Percentiles rank a stretch among this genome's conserved stretches.
These are phyloP conservation scores for Pachypsylla venusta DNA, from an alignment of 1,140 invertebrate genomes.

Conservation along the genomic window DNA sequence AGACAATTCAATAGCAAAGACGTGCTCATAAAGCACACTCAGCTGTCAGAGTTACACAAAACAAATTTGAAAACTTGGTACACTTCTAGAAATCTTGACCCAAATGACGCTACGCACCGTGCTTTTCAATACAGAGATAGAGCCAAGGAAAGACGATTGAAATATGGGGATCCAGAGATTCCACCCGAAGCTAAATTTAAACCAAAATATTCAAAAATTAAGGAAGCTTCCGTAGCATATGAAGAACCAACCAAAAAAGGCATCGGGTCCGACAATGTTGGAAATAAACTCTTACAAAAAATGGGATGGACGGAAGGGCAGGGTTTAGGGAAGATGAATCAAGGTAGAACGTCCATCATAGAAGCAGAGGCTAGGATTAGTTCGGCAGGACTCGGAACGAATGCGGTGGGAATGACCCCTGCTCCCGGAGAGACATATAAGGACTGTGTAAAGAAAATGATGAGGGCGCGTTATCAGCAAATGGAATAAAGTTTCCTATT, in stretches of 20 bases:
- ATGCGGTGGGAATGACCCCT: constrained; percentile 52
- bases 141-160: constrained; percentile 85
- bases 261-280: constrained; percentile 77
- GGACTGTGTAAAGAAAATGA: constrained; percentile 82
- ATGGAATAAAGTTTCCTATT: too few species aligned
- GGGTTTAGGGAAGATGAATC: constrained; percentile 81
- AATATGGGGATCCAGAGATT: constrained; percentile 78
- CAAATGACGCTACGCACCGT: constrained; percentile 36
- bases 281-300: constrained; percentile 86
- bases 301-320: constrained; percentile 98
- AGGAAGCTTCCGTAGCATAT: constrained; percentile 37
- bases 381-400: constrained; percentile 58
- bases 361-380: constrained; percentile 51
- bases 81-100: constrained; percentile 37
- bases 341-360: constrained; percentile 85
- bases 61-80: constrained; percentile 67
- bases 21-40: constrained; percentile 75
- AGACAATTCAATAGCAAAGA: constrained; percentile 83
- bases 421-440: constrained; percentile 73
- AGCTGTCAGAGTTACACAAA: constrained; percentile 89
- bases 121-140: constrained; percentile 72
- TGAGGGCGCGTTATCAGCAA: constrained; percentile 69
- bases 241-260: constrained; percentile 51
- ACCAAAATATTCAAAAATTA: constrained; percentile 45
- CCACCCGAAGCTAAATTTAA: constrained; percentile 55